phyloP scores from a whole-genome alignment of 2,888 invertebrate genomes.

The Imbricaverruca yamaguchii region DNA sequence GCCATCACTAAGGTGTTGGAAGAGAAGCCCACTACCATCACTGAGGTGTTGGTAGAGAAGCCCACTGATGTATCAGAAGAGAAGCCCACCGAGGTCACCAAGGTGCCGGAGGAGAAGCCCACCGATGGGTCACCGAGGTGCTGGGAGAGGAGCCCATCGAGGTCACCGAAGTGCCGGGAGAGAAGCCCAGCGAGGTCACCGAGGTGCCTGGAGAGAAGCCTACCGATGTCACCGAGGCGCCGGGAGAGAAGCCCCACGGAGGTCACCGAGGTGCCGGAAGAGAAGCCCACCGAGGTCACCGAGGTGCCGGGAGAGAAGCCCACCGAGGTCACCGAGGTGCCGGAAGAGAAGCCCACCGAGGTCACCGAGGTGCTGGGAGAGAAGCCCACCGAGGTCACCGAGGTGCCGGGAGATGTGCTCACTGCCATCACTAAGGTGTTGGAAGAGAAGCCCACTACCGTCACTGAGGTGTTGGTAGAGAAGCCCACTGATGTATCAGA shows the following conservation, averaged over 20 bases:
- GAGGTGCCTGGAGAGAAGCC: background rate
- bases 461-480: no score
- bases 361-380: background rate
- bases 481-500: no score
- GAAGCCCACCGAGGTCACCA: no score
- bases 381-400: background rate
- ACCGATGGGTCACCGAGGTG: background rate
- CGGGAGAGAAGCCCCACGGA: background rate
- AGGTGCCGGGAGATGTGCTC: background rate
- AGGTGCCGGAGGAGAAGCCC: no score
- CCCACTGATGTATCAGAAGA: no score
- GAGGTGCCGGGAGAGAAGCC: background rate
- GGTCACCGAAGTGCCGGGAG: background rate
- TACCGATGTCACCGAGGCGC: background rate
- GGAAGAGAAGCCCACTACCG: no score
- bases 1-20: background rate
- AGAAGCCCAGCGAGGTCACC: background rate
- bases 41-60: no score
- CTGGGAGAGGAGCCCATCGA: background rate
- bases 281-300: no score
- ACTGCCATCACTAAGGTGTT: background rate
- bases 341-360: background rate
- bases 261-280: no score
- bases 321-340: background rate
- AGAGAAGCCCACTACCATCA: background rate